A percentile compares a stretch with the other conserved stretches of the same genome.
These are phyloP conservation scores for Phortica magna DNA, from an alignment of 2,888 invertebrate species.

Conservation along the genomic window DNA sequence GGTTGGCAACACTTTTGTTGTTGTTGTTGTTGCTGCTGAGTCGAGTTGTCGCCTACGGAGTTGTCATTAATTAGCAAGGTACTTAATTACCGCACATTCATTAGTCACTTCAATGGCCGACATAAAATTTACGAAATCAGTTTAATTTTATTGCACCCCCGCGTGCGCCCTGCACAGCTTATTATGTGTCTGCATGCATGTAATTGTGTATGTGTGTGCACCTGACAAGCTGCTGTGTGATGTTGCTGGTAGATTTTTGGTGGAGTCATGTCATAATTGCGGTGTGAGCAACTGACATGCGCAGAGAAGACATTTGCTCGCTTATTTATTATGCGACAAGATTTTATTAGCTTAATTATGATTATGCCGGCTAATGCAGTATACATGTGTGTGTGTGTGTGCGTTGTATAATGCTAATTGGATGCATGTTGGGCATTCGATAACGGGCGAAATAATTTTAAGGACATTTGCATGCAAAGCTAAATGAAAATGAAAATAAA, in stretches of 20 bases:
- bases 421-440: slow-evolving; percentile 58
- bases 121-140: slow-evolving; percentile 17
- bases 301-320: slow-evolving; percentile 39
- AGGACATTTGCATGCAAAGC: too few species aligned
- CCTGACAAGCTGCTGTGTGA: neutral
- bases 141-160: slow-evolving; percentile 13
- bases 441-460: neutral
- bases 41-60: slow-evolving; percentile 52
- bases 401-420: slow-evolving; percentile 57
- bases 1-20: neutral
- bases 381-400: neutral
- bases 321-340: slow-evolving; percentile 50
- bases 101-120: slow-evolving; percentile 69
- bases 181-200: neutral
- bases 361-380: slow-evolving; percentile 34
- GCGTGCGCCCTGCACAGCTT: neutral
- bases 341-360: slow-evolving; percentile 68
- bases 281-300: slow-evolving; percentile 37
- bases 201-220: slow-evolving; percentile 31
- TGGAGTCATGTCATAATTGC: neutral
- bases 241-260: neutral
- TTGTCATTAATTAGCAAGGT: slow-evolving; percentile 78
- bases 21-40: slow-evolving; percentile 38
- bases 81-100: slow-evolving; percentile 78
- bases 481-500: too few species aligned